Conservation (phyloP, 2,113 vertebrate genomes). For the Parotia lawesii region DNA sequence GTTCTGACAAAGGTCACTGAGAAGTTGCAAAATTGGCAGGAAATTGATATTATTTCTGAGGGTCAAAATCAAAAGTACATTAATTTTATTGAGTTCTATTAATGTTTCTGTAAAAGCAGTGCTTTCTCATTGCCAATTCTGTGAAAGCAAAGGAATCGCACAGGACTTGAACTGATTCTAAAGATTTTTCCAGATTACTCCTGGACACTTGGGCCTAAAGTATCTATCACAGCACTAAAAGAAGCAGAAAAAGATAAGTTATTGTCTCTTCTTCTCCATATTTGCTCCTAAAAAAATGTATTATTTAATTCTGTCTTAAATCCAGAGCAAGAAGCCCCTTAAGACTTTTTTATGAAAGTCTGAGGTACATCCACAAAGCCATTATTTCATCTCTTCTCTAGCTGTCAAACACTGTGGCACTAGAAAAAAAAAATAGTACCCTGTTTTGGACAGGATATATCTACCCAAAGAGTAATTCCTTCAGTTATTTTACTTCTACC, state of each 20-base stretch:
- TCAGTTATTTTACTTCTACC: not conserved
- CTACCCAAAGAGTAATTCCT: not conserved
- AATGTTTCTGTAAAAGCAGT: not conserved
- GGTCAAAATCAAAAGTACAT: not conserved
- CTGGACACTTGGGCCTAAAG: fast-evolving
- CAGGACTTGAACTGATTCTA: not conserved
- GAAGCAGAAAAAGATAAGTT: not conserved
- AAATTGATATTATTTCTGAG: not conserved
- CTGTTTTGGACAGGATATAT: not conserved
- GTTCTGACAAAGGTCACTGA: not conserved
- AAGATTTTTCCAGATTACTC: not conserved
- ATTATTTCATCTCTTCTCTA: not conserved
- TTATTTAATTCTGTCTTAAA: not conserved
- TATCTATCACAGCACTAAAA: not conserved
- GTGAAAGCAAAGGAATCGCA: not conserved
- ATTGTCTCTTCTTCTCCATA: not conserved
- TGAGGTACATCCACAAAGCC: not conserved
- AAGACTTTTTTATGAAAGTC: not conserved
- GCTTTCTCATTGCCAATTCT: not conserved
- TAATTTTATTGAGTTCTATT: not conserved
- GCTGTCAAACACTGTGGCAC: not conserved
- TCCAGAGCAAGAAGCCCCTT: not conserved
- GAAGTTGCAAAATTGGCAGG: not conserved
- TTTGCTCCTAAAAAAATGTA: not conserved
- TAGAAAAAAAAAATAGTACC: not conserved